Conservation (phyloP, 2,888 invertebrate species). For the Strigamia maritima region DNA sequence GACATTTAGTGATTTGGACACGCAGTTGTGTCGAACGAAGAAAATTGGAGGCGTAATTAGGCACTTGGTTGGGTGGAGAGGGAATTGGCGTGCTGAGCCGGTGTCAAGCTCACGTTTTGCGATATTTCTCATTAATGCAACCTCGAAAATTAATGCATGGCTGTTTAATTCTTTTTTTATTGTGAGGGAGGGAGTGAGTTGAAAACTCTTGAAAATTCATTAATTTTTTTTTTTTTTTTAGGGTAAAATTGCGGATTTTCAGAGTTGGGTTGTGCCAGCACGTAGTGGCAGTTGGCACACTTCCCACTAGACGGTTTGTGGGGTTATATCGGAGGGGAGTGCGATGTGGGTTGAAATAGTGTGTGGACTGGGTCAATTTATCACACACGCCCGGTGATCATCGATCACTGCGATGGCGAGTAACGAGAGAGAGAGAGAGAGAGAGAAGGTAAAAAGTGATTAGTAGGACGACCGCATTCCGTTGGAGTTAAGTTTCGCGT, state of each 20-base stretch:
- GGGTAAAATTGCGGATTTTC: neutral
- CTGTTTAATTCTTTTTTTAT: neutral
- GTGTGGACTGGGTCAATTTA: slow-evolving; percentile 22
- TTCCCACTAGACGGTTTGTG: neutral
- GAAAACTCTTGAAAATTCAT: neutral
- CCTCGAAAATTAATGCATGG: neutral
- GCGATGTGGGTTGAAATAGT: neutral
- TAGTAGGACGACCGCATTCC: neutral
- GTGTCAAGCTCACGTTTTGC: slow-evolving; percentile 14
- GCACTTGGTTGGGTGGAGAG: neutral
- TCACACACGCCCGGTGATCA: slow-evolving; percentile 30
- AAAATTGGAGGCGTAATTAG: slow-evolving; percentile 31
- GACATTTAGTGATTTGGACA: slow-evolving; percentile 6
- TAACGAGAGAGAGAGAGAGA: neutral
- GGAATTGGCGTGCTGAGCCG: neutral
- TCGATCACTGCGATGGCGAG: neutral
- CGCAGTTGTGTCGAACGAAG: slow-evolving; percentile 6
- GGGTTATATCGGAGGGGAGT: neutral
- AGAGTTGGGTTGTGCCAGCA: neutral
- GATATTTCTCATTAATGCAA: neutral
- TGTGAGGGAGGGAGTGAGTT: neutral
- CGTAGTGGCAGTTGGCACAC: slow-evolving; percentile 23
- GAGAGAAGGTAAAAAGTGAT: neutral
- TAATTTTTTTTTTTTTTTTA: neutral
- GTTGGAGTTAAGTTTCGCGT: neutral